Percentiles rank a stretch among this genome's conserved stretches.
Evolutionary conservation across 2,113 vertebrate genomes (phyloP).

Genomic region (Madoqua kirkii): DNA sequence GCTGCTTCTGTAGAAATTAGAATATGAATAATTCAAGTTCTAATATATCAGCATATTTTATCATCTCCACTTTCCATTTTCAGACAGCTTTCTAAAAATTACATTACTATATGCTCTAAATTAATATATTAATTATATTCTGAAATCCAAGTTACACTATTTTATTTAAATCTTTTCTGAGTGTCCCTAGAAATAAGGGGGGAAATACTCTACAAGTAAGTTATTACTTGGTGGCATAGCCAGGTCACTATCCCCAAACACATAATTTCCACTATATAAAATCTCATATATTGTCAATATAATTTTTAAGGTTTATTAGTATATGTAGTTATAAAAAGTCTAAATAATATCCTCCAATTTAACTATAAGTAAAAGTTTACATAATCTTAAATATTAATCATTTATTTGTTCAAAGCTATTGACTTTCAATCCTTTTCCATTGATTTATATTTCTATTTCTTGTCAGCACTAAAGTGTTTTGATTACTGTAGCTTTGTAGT

Average conservation of each 20-base stretch:
- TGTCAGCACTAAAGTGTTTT: not conserved
- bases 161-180: not conserved
- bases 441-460: not conserved
- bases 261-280: fast-evolving
- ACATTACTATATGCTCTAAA: not conserved
- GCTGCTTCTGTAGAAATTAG: not conserved
- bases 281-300: not conserved
- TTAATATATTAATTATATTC: not conserved
- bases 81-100: not conserved
- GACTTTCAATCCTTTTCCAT: not conserved
- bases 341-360: not conserved
- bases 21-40: not conserved
- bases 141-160: not conserved
- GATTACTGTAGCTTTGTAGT: not conserved
- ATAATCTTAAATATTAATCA: not conserved
- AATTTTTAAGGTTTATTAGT: not conserved
- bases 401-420: not conserved
- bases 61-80: not conserved
- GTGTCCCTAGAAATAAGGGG: not conserved
- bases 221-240: not conserved
- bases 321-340: not conserved
- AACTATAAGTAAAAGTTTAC: not conserved
- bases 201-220: not conserved
- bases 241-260: not conserved
- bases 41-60: not conserved